Base-by-base conservation (phyloP, 2,797 vertebrate species). In the Hylomyscus alleni region DNA sequence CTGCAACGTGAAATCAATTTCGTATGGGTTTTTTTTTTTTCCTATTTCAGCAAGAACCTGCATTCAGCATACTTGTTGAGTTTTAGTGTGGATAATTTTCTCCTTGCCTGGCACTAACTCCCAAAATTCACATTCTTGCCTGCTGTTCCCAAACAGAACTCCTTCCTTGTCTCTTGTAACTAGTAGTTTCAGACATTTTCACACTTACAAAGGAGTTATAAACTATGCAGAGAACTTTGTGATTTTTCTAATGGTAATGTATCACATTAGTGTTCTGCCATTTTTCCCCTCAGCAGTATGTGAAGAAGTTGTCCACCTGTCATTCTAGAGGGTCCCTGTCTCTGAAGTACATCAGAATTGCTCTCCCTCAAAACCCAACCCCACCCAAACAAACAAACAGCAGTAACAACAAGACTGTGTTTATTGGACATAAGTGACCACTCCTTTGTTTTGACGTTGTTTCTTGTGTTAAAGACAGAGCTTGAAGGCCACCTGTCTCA, bases 21-120 rank as follows among this genome's bases (percentile, higher is more conserved):
- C 44, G 86, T 72, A n/a, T 3, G 15, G 29, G 56, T 56, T 65
- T 95, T 95, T 96, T 95, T 88, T 65, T 95, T 95, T 96, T 95
- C 85, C 90, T 82, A 6, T 94, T 80, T 85, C 22, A 60, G 93
- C 50, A 24, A 95, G 84, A 94, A 31, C 3, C 40, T 31, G 31
- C 54, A 75, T 47, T 56, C 54, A 60, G 86, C 50, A 62, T 93
- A 47, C 76, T 90, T 90, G 91, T 76, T 93, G 40, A 72, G 72
- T 91, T 92, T 95, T 83, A 84, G 17, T 50, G n/a, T 62, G 6
- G 40, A 47, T 67, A 81, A 15, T 72, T 91, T 92, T 65, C 54
- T 93, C 94, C 60, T 96, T 88, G 65, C 12, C n/a, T 50, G 75
- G 13, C 19, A 58, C 58, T 20, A 91, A 26, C 2, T 8, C 44